Percentiles rank a stretch among this genome's conserved stretches.
These are phyloP conservation scores for Rhyacophila evoluta DNA, from an alignment of 2,888 invertebrate genomes.

Conservation along the genomic window DNA sequence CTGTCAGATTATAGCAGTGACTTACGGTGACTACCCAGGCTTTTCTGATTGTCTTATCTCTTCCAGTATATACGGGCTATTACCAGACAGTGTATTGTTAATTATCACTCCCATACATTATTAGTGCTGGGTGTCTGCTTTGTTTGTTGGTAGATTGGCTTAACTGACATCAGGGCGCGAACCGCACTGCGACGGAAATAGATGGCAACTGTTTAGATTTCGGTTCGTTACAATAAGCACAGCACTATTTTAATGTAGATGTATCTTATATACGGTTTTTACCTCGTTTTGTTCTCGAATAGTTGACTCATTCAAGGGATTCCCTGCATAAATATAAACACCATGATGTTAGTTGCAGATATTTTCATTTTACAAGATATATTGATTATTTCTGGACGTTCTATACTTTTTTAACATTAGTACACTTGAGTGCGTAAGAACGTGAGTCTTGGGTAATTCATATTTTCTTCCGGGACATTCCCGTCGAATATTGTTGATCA, in stretches of 20 bases:
- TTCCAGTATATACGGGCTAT: neutral
- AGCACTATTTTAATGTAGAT: neutral
- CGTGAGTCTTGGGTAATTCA: too few species aligned
- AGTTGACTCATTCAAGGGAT: too few species aligned
- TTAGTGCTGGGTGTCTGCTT: slow-evolving; percentile 7
- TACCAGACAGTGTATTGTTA: slow-evolving; percentile 13
- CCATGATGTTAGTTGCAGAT: too few species aligned
- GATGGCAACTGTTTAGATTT: neutral
- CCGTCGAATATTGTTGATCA: too few species aligned
- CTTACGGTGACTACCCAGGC: too few species aligned
- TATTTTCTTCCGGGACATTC: too few species aligned
- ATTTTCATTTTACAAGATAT: too few species aligned
- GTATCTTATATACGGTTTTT: neutral
- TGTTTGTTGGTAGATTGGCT: neutral
- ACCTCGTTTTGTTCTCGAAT: neutral
- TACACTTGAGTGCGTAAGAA: too few species aligned
- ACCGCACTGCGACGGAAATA: slow-evolving; percentile 22
- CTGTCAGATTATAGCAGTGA: too few species aligned
- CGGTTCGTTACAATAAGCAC: neutral
- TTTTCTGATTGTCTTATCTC: neutral
- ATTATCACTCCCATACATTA: slow-evolving; percentile 17
- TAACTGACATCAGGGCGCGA: slow-evolving; percentile 14
- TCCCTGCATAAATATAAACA: too few species aligned
- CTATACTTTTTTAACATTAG: too few species aligned
- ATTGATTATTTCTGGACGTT: too few species aligned